Conservation (phyloP, 1,140 invertebrate species). For the Mercenaria mercenaria region DNA sequence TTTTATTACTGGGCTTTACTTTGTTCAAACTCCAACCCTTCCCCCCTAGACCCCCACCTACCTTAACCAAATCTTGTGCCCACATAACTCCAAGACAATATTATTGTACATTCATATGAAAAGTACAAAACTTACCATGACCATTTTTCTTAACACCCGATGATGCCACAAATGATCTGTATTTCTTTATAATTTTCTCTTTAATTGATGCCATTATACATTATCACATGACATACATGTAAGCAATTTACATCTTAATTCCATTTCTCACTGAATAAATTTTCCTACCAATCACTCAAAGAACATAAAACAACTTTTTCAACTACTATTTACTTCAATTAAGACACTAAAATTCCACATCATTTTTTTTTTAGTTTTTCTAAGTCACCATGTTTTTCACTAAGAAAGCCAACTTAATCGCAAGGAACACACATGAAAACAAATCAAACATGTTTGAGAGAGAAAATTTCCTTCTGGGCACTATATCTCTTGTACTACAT, state of each 20-base stretch:
- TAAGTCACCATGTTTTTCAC: slow-evolving; percentile 3
- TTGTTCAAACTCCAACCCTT: no score
- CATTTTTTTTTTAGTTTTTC: no score
- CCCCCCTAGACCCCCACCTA: no score
- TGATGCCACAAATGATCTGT: slow-evolving; percentile 71
- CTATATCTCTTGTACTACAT: neutral
- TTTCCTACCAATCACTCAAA: no score
- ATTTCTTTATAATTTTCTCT: slow-evolving; percentile 80
- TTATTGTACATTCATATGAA: no score
- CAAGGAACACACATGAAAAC: neutral
- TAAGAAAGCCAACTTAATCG: neutral
- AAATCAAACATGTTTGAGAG: neutral
- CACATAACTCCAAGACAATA: no score
- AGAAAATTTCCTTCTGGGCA: neutral
- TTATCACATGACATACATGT: neutral
- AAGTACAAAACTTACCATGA: slow-evolving; percentile 17
- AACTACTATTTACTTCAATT: no score
- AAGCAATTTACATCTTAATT: neutral
- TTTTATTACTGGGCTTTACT: no score
- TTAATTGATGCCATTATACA: slow-evolving; percentile 76
- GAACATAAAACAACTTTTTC: neutral
- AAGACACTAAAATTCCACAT: no score
- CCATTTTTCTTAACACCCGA: slow-evolving; percentile 40
- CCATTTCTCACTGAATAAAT: neutral
- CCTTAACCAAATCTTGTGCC: no score